phyloP scores from a whole-genome alignment of 2,797 vertebrate species.

The Hozukius guyotensis region DNA sequence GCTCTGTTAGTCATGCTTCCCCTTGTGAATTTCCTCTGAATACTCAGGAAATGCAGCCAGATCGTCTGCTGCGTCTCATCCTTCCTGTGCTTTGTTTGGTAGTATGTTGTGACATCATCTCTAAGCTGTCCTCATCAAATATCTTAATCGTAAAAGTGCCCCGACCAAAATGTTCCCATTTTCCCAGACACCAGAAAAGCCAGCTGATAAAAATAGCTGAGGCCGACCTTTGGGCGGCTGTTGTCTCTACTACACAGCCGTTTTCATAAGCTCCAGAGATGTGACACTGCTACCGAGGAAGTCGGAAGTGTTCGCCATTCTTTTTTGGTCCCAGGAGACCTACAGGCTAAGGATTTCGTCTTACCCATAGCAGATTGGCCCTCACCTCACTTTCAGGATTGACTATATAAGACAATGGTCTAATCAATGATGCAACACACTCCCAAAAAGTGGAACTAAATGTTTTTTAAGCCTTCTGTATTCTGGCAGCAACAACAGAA shows the following conservation, averaged over 20 bases:
- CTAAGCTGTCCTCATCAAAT: conserved; percentile 23
- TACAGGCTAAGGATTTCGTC: not conserved
- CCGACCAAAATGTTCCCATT: conserved; percentile 36
- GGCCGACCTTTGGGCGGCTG: conserved; percentile 38
- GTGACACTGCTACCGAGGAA: conserved; percentile 25
- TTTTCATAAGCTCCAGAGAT: conserved; percentile 44
- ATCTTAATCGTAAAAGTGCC: conserved; percentile 45
- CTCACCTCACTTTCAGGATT: not conserved
- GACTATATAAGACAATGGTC: not conserved
- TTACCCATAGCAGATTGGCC: not conserved
- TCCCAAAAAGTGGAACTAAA: not conserved
- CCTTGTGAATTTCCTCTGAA: conserved; percentile 4
- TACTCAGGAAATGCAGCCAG: not conserved
- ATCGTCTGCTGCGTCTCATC: not conserved
- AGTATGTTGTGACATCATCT: conserved; percentile 23
- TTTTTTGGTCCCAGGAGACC: not conserved
- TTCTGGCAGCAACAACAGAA: not conserved
- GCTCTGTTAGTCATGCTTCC: not conserved
- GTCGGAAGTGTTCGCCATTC: conserved; percentile 13
- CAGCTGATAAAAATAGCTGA: conserved; percentile 45
- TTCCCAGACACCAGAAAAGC: conserved; percentile 12
- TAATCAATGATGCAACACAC: not conserved
- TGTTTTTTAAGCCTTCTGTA: not conserved
- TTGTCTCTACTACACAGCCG: conserved; percentile 53
- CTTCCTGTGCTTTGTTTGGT: not conserved